Evolutionary conservation across 2,888 invertebrate species (phyloP).

Genomic region (Pseudanteris insignis): DNA sequence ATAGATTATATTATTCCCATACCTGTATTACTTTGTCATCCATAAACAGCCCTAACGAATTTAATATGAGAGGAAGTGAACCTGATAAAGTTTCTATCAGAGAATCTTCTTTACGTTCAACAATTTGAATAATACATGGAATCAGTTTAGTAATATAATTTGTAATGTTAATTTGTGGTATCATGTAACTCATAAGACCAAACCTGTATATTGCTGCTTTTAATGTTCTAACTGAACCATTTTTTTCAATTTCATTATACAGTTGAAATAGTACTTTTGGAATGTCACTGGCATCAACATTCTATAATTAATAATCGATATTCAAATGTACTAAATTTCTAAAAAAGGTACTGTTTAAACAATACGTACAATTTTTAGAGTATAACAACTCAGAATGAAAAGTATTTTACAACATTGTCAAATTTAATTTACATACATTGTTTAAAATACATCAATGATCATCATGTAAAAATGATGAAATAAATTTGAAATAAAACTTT

Average conservation of each 20-base stretch:
- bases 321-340: too few species aligned
- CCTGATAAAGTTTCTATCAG: conserved; percentile 75
- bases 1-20: conserved; percentile 32
- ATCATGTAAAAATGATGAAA: background rate
- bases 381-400: too few species aligned
- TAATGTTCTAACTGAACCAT: conserved; percentile 76
- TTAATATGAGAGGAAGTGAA: conserved; percentile 74
- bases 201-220: conserved; percentile 82
- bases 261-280: conserved; percentile 82
- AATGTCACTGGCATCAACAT: conserved; percentile 74
- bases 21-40: conserved; percentile 78
- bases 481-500: background rate
- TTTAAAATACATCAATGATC: background rate
- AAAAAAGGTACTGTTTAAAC: too few species aligned
- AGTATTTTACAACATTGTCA: too few species aligned
- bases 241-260: conserved; percentile 84
- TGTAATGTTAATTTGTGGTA: conserved; percentile 80
- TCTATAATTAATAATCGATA: conserved; percentile 64
- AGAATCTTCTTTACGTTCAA: conserved; percentile 76
- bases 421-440: too few species aligned
- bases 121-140: conserved; percentile 78
- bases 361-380: too few species aligned
- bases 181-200: conserved; percentile 78
- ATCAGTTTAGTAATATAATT: conserved; percentile 80
- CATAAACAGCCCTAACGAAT: conserved; percentile 75